These are phyloP conservation scores for Patella depressa DNA, from an alignment of 2,888 invertebrate species.

Conservation along the genomic window DNA sequence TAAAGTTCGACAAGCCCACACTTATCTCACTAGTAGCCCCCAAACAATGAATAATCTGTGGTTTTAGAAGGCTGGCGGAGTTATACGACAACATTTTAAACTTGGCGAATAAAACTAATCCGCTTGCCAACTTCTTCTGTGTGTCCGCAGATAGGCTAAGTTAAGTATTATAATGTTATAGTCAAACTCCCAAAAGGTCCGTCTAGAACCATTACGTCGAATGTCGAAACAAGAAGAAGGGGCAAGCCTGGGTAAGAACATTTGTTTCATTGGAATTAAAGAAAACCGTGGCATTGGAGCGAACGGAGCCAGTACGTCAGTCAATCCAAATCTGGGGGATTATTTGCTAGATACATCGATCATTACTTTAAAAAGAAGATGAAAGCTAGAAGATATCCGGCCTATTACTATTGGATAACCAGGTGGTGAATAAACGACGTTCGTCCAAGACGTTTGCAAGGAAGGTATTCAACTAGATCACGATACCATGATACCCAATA, in stretches of 20 bases:
- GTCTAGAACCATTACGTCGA: background rate
- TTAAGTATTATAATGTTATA: background rate
- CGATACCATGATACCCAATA: background rate
- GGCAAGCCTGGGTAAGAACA: background rate
- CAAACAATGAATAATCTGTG: too few species aligned
- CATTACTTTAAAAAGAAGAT: background rate
- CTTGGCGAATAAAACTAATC: too few species aligned
- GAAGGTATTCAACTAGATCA: background rate
- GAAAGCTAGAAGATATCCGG: background rate
- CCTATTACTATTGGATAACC: background rate
- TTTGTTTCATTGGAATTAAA: background rate
- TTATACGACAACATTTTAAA: too few species aligned
- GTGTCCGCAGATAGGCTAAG: too few species aligned
- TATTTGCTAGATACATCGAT: background rate
- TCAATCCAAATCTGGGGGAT: background rate
- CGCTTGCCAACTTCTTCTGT: too few species aligned
- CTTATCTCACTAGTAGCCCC: too few species aligned
- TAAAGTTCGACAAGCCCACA: too few species aligned
- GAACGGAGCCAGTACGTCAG: background rate
- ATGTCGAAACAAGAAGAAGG: background rate
- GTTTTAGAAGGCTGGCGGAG: too few species aligned
- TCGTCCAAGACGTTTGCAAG: background rate
- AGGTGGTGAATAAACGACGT: background rate
- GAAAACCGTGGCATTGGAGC: background rate
- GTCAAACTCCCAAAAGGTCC: background rate